Evolutionary conservation across 1,140 invertebrate species (phyloP), one percentile per base, ranked within the genome.

Genomic region (Trissolcus basalis): DNA sequence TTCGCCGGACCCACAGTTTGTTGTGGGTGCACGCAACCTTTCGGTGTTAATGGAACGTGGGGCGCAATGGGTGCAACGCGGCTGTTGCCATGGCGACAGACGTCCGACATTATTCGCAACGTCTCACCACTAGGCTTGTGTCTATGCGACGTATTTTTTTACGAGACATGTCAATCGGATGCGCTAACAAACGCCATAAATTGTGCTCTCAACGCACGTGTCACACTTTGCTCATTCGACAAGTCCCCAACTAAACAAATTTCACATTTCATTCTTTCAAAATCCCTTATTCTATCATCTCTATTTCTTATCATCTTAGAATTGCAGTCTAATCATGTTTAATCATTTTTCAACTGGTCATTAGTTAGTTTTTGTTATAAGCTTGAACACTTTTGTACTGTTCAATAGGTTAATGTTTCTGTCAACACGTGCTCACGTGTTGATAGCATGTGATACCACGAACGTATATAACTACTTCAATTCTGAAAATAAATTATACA

Each of bases 1-100:
- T 70, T 70, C 67, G 58, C 58, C 50, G 49, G 50, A 61, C 69
- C 43, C 27, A 44, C 10, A 39, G 56, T 67, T 60, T 61, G 74
- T 67, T 27, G 36, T 39, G 74, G 68, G 68, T 60, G 74, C 56
- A n/a, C 36, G 69, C 13, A 44, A 16, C 33, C 41, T 74, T 72
- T 78, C 55, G 70, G 71, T 81, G 77, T 80, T 79, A 81, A 27
- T 27, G 67, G 78, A 74, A 71, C 80, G 68, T 50, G 58, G 58
- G 68, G 58, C 59, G 70, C 77, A 76, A 83, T 86, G 81, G 84
- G 83, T 82, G 84, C 82, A 87, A 85, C 85, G 85, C 85, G 83
- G 82, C 85, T 87, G 88, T 89, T 86, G 82, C 88, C 82, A 89
- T 87, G 86, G 87, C 83, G 85, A 89, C 87, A 88, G 87, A 88